Percentiles rank a stretch among this genome's conserved stretches.
Conservation (phyloP, 2,888 invertebrate genomes). For the Trissolcus brochymenae region DNA sequence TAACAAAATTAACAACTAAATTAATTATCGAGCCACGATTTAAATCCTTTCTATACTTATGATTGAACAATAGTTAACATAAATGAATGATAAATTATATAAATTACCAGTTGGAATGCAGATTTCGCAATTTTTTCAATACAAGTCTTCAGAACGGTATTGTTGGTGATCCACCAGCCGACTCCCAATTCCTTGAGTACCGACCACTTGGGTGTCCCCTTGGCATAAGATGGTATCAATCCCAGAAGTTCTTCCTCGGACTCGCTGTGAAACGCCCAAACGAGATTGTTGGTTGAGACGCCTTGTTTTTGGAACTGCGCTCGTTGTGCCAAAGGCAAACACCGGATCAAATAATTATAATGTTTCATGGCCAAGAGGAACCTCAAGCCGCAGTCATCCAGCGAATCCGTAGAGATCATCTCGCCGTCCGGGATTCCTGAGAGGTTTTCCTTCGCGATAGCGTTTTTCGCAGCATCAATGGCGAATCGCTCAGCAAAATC, state of each 20-base stretch:
- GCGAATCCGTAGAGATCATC: conserved; percentile 83
- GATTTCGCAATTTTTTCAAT: conserved; percentile 96
- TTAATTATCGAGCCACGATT: neutral
- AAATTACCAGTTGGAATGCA: conserved; percentile 83
- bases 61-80: neutral
- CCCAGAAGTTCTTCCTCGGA: conserved; percentile 95
- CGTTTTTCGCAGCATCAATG: conserved; percentile 82
- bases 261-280: conserved; percentile 99
- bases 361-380: conserved; percentile 98
- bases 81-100: conserved; percentile 10
- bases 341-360: conserved; percentile 95
- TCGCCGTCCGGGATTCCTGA: conserved; percentile 79
- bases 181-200: conserved; percentile 93
- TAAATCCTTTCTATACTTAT: neutral
- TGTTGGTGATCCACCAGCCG: conserved; percentile 97
- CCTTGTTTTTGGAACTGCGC: conserved; percentile 91
- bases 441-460: conserved; percentile 82
- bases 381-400: conserved; percentile 98
- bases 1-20: neutral
- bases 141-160: conserved; percentile 86
- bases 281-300: conserved; percentile 92
- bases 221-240: conserved; percentile 91
- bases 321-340: conserved; percentile 93
- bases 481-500: conserved; percentile 90
- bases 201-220: conserved; percentile 91